A percentile compares a stretch with the other conserved stretches of the same genome.
These are phyloP conservation scores for Spondyliosoma cantharus DNA, from an alignment of 2,797 vertebrate species.

Conservation along the genomic window DNA sequence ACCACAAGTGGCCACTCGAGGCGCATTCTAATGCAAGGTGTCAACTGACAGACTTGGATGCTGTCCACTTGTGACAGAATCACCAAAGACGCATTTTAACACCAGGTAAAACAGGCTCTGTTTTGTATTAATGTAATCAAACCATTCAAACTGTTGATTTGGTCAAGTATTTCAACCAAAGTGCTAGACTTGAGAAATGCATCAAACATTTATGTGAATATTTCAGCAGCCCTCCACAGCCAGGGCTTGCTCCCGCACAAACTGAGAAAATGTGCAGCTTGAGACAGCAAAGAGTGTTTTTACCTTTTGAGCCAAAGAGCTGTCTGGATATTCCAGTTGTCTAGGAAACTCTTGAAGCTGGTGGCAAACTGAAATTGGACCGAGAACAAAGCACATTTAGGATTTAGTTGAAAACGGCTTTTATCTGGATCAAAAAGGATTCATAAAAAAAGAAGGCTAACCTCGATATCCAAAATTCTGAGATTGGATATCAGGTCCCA, in stretches of 20 bases:
- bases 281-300: background rate
- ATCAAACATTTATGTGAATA: background rate
- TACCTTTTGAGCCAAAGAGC: conserved; percentile 98
- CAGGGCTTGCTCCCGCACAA: background rate
- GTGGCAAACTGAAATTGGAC: conserved; percentile 90
- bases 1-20: too few relatives aligned
- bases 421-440: background rate
- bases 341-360: conserved; percentile 98
- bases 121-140: background rate
- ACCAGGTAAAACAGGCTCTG: too few relatives aligned
- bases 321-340: conserved; percentile 99
- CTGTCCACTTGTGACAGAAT: too few relatives aligned
- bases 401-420: background rate
- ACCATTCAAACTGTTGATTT: background rate
- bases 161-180: background rate
- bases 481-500: conserved; percentile 98
- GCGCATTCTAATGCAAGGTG: too few relatives aligned
- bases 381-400: conserved; percentile 13
- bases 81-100: too few relatives aligned
- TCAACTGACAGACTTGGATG: too few relatives aligned
- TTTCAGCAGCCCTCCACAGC: background rate
- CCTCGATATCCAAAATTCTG: conserved; percentile 97
- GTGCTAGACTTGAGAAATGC: background rate
- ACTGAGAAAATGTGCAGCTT: background rate
- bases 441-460: conserved; percentile 59